Conservation (phyloP, 2,888 invertebrate genomes). For the Colostygia pectinataria region DNA sequence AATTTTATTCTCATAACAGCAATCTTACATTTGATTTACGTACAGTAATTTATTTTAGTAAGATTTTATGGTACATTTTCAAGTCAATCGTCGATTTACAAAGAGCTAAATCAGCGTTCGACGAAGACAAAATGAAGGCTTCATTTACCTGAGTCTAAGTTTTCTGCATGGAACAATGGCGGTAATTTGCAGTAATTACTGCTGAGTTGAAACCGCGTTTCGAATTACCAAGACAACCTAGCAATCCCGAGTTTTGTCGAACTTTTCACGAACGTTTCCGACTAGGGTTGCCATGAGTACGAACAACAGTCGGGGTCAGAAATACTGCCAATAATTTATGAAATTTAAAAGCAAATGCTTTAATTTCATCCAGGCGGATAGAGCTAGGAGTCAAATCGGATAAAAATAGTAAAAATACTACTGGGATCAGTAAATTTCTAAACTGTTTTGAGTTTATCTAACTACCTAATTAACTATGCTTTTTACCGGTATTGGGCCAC, state of each 20-base stretch:
- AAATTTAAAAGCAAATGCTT: too few species aligned
- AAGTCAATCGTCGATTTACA: slow-evolving; percentile 8
- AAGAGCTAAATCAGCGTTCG: slow-evolving; percentile 22
- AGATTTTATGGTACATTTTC: background rate
- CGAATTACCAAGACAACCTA: slow-evolving; percentile 37
- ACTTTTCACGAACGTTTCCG: slow-evolving; percentile 17
- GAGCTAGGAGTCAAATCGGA: too few species aligned
- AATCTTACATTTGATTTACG: too few species aligned
- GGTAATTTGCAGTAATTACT: slow-evolving; percentile 70
- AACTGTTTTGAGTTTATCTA: too few species aligned
- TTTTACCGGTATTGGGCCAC: background rate
- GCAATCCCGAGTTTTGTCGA: slow-evolving; percentile 19
- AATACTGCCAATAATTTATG: too few species aligned
- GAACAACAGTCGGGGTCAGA: too few species aligned
- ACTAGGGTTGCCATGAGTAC: background rate
- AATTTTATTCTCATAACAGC: too few species aligned
- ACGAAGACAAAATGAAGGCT: slow-evolving; percentile 14
- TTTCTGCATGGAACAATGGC: slow-evolving; percentile 53
- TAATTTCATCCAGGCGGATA: too few species aligned
- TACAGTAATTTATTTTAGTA: background rate
- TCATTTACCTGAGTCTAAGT: slow-evolving; percentile 24
- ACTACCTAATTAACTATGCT: too few species aligned
- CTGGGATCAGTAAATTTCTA: too few species aligned
- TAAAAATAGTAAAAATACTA: too few species aligned
- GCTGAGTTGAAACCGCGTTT: slow-evolving; percentile 42